Evolutionary conservation across 1,140 invertebrate genomes (phyloP).

Genomic region (Bilobella aurantiaca): DNA sequence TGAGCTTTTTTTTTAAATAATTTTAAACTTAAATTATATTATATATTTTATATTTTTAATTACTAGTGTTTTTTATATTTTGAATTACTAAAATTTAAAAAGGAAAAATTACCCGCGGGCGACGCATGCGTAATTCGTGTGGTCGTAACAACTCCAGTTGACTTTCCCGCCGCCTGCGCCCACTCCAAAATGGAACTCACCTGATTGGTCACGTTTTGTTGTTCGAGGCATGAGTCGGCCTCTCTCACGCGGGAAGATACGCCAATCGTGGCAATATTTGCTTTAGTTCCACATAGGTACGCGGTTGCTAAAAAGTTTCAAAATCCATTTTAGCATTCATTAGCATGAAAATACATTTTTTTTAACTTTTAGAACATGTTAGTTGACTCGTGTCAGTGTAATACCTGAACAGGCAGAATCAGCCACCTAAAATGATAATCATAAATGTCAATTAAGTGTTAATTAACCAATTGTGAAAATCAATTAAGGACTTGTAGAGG

Average conservation of each 20-base stretch:
- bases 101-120: conserved; percentile 2
- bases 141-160: conserved; percentile 45
- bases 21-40: no score
- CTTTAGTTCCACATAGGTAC: conserved; percentile 43
- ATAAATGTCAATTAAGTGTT: no score
- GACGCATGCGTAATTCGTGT: conserved; percentile 45
- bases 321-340: neutral
- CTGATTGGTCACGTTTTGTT: conserved; percentile 26
- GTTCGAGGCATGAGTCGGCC: conserved; percentile 22
- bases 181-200: conserved; percentile 28
- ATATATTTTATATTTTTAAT: no score
- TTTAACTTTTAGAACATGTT: neutral
- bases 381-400: no score
- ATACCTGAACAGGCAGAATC: conserved; percentile 44
- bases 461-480: no score
- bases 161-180: conserved; percentile 30
- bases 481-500: no score
- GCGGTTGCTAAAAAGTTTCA: conserved; percentile 39
- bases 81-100: neutral
- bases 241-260: conserved; percentile 25
- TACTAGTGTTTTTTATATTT: no score
- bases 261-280: conserved; percentile 36
- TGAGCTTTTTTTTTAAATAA: no score
- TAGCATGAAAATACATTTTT: neutral
- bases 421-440: conserved; percentile 41